Base-by-base conservation (phyloP, 2,797 vertebrate species). In the Halcyon leucocephala region DNA sequence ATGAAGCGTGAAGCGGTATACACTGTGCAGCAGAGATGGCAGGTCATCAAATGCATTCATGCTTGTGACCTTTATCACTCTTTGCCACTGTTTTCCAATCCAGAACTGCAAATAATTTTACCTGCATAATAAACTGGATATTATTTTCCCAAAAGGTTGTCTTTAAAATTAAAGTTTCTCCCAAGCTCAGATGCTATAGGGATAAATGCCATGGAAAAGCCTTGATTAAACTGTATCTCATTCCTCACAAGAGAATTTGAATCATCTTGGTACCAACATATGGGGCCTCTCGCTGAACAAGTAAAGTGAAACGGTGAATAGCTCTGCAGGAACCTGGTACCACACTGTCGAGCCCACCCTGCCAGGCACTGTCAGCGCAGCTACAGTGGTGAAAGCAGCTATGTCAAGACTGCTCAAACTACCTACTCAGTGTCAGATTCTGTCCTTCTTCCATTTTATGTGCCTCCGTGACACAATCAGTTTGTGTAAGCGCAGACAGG, bases 271-370 rank as follows among this genome's bases (percentile, higher is more conserved):
- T n/a, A 54, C 12, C 26, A 35, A 18, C 0, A 2, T 3, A 37
- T 1, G 18, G 25, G 62, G 52, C 54, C 80, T 8, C 46, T n/a
- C 9, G 3, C 2, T 0, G 41, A 10, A 2, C 19, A 5, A 7
- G 8, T 28, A 10, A 10, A 29, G 16, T 0, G 54, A 17, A 9
- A 5, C 1, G 2, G 54, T 0, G 42, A 15, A 2, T 0, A 17
- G 41, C 57, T 24, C n/a, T 6, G 78, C 28, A 3, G 0, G 2
- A 16, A 1, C 4, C 0, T 25, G 19, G 46, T 16, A 12, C n/a
- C 35, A 3, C 0, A 26, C 41, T 9, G 29, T 0, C 14, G 3
- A 2, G 29, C 6, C 28, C 55, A 4, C 70, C 16, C 15, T 37
- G 3, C 2, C 2, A 4, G 8, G 4, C 16, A 0, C 49, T 2